These are phyloP conservation scores for Trachelus iudaicus DNA, from an alignment of 2,888 invertebrate species.

Conservation along the genomic window DNA sequence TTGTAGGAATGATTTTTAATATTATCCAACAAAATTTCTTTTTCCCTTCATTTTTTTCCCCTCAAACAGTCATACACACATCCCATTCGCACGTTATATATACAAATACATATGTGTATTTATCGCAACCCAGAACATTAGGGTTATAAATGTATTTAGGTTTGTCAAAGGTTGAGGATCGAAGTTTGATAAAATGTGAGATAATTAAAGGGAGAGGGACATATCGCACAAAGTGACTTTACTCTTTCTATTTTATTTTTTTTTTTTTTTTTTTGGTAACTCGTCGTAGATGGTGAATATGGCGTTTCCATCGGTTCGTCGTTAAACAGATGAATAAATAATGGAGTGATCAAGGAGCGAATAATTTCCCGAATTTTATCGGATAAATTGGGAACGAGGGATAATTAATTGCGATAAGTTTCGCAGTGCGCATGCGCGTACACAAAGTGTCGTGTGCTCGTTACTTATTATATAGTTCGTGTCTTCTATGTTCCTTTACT, in stretches of 20 bases:
- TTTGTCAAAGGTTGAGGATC: not conserved
- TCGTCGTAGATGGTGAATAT: not conserved
- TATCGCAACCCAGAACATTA: not conserved
- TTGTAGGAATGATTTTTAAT: not conserved
- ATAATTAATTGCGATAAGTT: not conserved
- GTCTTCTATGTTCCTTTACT: constrained; percentile 40
- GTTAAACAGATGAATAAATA: not conserved
- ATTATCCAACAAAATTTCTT: not conserved
- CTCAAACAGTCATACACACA: not conserved
- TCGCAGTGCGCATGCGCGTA: not conserved
- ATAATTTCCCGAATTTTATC: not conserved
- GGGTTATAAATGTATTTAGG: not conserved
- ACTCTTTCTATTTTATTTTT: not conserved
- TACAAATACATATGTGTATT: not conserved
- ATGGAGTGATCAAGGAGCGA: not conserved
- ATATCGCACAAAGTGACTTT: not conserved
- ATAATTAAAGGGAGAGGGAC: not conserved
- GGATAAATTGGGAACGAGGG: not conserved
- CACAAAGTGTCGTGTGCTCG: constrained; percentile 28
- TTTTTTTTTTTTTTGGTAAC: not conserved
- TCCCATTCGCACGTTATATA: not conserved
- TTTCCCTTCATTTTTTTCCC: not conserved
- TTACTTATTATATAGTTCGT: constrained; percentile 34
- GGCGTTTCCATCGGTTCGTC: not conserved
- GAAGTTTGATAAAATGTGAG: not conserved